Evolutionary conservation across 2,888 invertebrate genomes (phyloP).

Genomic region (Strigamia maritima): DNA sequence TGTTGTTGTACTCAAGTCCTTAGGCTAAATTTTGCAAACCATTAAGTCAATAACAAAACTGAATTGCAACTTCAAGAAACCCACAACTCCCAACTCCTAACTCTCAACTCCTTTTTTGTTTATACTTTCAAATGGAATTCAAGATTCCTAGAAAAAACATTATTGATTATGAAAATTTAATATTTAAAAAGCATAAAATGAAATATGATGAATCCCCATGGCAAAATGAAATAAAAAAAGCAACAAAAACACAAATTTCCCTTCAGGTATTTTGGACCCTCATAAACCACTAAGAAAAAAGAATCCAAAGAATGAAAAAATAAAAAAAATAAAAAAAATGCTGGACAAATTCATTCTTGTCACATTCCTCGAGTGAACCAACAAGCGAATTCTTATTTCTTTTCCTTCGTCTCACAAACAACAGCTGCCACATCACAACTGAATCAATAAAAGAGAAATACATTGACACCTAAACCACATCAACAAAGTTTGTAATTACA

Average conservation of each 20-base stretch:
- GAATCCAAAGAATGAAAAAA: background rate
- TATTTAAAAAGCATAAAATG: background rate
- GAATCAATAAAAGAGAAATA: background rate
- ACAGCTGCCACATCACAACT: constrained; percentile 13
- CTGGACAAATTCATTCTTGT: constrained; percentile 18
- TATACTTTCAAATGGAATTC: background rate
- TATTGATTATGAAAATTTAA: background rate
- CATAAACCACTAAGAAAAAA: background rate
- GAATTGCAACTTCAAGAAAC: no score
- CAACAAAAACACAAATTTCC: background rate
- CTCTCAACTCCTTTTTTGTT: no score
- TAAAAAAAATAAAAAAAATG: background rate
- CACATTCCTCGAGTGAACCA: constrained; percentile 5
- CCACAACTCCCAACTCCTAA: no score
- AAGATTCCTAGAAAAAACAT: background rate
- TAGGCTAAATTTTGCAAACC: no score
- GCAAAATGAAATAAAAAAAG: background rate
- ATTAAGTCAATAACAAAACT: no score
- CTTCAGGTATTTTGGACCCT: background rate
- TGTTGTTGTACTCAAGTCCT: no score
- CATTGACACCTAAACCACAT: constrained; percentile 17
- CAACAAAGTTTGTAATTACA: constrained; percentile 22
- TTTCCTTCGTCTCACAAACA: background rate
- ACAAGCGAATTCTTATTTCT: background rate
- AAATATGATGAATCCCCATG: background rate